Percentiles rank a stretch among this genome's conserved stretches.
phyloP scores from a whole-genome alignment of 2,888 invertebrate species.

The Hipparchia sbordonii region DNA sequence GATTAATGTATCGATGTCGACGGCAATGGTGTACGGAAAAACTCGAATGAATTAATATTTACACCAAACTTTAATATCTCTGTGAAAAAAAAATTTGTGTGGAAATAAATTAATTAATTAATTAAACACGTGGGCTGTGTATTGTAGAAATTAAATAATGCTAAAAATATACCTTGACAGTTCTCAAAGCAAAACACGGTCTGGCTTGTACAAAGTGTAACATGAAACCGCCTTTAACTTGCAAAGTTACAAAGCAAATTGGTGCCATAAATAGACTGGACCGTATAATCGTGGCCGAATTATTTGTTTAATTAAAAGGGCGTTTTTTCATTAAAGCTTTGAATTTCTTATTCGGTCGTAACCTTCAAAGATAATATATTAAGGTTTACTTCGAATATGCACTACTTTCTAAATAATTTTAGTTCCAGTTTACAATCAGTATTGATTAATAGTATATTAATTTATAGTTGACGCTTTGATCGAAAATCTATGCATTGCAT shows the following conservation, averaged over 20 bases:
- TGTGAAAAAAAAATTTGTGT: no score
- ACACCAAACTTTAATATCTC: no score
- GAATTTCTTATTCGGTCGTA: slow-evolving; percentile 33
- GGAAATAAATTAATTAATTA: no score
- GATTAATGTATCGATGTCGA: no score
- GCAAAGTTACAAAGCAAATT: neutral
- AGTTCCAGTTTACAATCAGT: neutral
- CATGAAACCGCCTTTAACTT: neutral
- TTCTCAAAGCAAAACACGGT: neutral
- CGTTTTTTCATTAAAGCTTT: slow-evolving; percentile 40
- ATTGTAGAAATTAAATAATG: neutral
- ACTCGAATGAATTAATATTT: no score
- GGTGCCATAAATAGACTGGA: neutral
- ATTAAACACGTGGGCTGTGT: neutral
- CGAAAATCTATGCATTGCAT: neutral
- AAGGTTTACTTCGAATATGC: slow-evolving; percentile 31
- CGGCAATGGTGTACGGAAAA: no score
- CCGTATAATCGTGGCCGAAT: slow-evolving; percentile 17
- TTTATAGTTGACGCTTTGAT: no score
- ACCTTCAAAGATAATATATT: slow-evolving; percentile 36
- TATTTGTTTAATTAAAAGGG: slow-evolving; percentile 29
- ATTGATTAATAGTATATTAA: no score
- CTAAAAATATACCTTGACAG: no score
- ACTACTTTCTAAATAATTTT: neutral
- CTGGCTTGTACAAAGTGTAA: neutral